A percentile compares a stretch with the other conserved stretches of the same genome.
phyloP scores from a whole-genome alignment of 2,113 vertebrate species.

The Phaetusa simplex region DNA sequence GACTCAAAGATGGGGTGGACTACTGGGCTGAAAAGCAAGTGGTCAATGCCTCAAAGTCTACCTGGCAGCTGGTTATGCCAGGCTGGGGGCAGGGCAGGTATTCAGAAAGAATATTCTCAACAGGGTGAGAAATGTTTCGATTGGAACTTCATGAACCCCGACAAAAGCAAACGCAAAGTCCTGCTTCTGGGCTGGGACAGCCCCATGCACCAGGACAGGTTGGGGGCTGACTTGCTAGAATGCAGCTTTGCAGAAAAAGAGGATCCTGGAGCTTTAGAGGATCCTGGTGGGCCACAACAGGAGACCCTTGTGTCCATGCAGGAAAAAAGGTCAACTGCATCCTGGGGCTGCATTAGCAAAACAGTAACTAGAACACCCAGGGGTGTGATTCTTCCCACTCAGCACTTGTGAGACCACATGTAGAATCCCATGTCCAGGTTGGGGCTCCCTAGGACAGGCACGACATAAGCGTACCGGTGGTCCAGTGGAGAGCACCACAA shows the following conservation, averaged over 20 bases:
- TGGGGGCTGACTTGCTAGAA: neutral
- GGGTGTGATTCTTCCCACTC: neutral
- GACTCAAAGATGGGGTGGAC: neutral
- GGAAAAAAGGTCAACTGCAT: neutral
- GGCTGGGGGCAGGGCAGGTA: neutral
- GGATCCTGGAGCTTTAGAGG: neutral
- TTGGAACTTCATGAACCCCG: neutral
- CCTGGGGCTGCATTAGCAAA: neutral
- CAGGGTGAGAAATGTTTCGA: neutral
- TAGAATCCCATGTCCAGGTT: neutral
- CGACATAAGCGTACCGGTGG: neutral
- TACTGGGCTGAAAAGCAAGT: neutral
- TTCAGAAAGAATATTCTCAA: neutral
- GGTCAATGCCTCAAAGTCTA: neutral
- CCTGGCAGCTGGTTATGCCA: neutral
- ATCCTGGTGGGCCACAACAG: neutral
- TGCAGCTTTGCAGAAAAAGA: neutral
- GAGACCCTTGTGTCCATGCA: neutral
- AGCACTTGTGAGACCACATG: neutral
- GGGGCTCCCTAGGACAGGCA: neutral
- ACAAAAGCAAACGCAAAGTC: neutral
- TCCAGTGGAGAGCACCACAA: rapidly evolving
- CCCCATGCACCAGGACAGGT: too few relatives aligned
- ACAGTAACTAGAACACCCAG: neutral
- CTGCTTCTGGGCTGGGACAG: neutral